These are phyloP conservation scores for Erebia palarica DNA, from an alignment of 2,888 invertebrate genomes.

Conservation along the genomic window DNA sequence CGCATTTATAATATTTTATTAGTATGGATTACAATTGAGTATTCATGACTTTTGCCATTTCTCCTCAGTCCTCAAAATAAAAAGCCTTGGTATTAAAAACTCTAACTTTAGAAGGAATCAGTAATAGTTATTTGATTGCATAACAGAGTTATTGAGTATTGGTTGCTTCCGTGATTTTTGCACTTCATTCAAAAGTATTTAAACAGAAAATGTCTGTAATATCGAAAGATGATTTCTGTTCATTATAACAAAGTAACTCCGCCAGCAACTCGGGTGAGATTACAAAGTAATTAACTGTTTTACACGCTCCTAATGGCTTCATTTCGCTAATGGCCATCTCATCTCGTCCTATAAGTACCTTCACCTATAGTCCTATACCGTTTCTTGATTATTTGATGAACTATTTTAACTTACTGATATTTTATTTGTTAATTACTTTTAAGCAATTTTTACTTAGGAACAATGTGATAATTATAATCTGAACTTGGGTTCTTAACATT, in stretches of 20 bases:
- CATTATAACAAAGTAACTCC: conserved; percentile 47
- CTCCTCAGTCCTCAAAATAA: too few relatives aligned
- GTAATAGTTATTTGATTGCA: too few relatives aligned
- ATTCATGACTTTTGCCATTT: too few relatives aligned
- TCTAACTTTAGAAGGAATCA: too few relatives aligned
- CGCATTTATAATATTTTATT: too few relatives aligned
- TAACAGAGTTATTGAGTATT: too few relatives aligned
- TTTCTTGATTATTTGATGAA: conserved; percentile 23
- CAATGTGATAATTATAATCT: too few relatives aligned
- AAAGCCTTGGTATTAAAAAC: too few relatives aligned
- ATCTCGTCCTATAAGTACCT: conserved; percentile 56
- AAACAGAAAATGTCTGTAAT: conserved; percentile 14
- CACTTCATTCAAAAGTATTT: not conserved
- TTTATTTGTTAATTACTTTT: too few relatives aligned
- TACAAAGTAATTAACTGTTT: conserved; percentile 76
- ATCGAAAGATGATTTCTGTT: conserved; percentile 38
- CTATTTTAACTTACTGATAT: conserved; percentile 16
- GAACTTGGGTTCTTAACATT: too few relatives aligned
- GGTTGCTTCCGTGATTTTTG: not conserved
- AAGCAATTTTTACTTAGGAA: too few relatives aligned
- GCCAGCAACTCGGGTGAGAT: conserved; percentile 57
- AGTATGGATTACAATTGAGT: too few relatives aligned
- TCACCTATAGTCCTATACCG: conserved; percentile 38
- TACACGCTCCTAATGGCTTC: conserved; percentile 78
- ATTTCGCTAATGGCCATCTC: conserved; percentile 75